Evolutionary conservation across 2,888 invertebrate species (phyloP), one percentile per base, ranked within the genome.

Genomic region (Himalopsyche tibetana): DNA sequence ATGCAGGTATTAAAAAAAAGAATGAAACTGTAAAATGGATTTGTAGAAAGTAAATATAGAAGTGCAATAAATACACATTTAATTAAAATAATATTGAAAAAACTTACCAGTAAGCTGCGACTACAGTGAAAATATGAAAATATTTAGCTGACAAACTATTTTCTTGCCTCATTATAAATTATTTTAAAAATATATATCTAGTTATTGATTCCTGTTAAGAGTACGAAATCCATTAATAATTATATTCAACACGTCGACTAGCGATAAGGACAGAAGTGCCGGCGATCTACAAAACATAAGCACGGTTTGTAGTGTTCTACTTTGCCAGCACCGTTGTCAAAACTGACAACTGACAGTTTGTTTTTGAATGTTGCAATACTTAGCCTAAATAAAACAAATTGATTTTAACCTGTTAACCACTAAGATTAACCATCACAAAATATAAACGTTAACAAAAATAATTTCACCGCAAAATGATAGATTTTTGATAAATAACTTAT

Each of bases 51-150:
- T 40, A 82, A 28, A 82, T 51, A 12, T 19, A 45, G 55, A 4
- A 63, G 12, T 19, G n/a, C 15, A 45, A 74, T 45, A 45, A 45
- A 40, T 2, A 2, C 15, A 63, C 19, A 69, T 69, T 12, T 1
- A 19, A 82, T 55, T 28, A 84, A 63, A 36, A 79, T 40, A 40
- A 40, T 55, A 63, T 80, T 15, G 28, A 28, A 36, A 74, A 51
- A 28, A 90, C 94, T 94, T 92, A 97, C 97, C 97, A 97, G 91
- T 97, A 97, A 89, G 94, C 93, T 82, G 94, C 92, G 63, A 97
- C 97, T 6, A 97, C 97, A 83, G 95, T 90, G 89, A 96, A 94
- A 90, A 97, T 96, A 90, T 95, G 94, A 6, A 96, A 91, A 91
- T 97, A 97, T 92, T 95, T 95, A 15, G 74, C 69, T 0, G 81